Percentiles rank a stretch among this genome's conserved stretches.
phyloP scores from a whole-genome alignment of 2,888 invertebrate species.

The Parascotia fuliginaria region DNA sequence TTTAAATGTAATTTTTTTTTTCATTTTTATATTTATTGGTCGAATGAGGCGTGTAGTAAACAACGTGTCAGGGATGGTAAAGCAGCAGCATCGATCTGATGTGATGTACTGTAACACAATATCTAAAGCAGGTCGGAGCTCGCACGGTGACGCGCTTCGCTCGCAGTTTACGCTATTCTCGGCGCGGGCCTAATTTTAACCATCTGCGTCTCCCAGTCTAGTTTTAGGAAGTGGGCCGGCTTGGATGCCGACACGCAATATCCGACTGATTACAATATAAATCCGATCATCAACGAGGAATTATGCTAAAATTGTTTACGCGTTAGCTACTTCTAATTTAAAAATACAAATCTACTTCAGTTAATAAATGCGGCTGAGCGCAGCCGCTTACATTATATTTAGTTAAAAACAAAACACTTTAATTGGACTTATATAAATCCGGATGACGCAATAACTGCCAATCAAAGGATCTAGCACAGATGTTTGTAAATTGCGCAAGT shows the following conservation, averaged over 20 bases:
- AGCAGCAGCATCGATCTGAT: constrained; percentile 50
- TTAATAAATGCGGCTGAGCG: constrained; percentile 24
- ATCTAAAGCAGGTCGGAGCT: constrained; percentile 65
- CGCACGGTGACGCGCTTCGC: constrained; percentile 71
- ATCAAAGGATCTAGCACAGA: constrained; percentile 75
- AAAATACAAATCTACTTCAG: constrained; percentile 27
- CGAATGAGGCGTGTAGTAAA: constrained; percentile 45
- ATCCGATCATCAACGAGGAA: constrained; percentile 26
- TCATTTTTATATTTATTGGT: no score
- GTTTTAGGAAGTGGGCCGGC: constrained; percentile 84
- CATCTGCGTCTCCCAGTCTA: constrained; percentile 83
- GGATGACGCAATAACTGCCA: constrained; percentile 73
- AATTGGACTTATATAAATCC: constrained; percentile 72
- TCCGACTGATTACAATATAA: constrained; percentile 28
- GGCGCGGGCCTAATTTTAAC: constrained; percentile 84
- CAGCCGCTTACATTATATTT: constrained; percentile 42
- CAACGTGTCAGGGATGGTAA: constrained; percentile 44
- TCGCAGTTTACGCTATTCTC: constrained; percentile 81
- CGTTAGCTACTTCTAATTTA: constrained; percentile 18
- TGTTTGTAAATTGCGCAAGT: constrained; percentile 73
- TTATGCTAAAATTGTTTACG: constrained; percentile 20
- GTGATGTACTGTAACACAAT: constrained; percentile 79
- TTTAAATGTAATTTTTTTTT: no score
- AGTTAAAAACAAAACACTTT: constrained; percentile 64
- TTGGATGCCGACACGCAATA: constrained; percentile 55